These are phyloP conservation scores for Micronycteris hirsuta DNA, from an alignment of 2,113 vertebrate species.

Conservation along the genomic window DNA sequence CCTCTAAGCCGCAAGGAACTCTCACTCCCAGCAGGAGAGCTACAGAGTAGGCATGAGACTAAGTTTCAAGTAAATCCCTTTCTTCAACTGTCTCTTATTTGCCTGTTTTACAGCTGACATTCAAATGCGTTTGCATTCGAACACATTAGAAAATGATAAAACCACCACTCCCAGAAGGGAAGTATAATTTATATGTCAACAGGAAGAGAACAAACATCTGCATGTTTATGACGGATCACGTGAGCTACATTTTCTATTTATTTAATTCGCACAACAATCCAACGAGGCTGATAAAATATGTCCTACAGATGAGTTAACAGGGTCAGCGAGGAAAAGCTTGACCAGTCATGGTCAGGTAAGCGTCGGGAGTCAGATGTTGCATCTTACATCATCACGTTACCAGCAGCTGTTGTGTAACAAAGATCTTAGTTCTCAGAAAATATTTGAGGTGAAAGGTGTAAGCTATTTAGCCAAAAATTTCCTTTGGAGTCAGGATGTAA, in stretches of 20 bases:
- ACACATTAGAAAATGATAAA: background rate
- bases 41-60: background rate
- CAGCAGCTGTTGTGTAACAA: background rate
- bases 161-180: background rate
- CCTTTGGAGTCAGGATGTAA: background rate
- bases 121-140: background rate
- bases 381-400: background rate
- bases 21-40: background rate
- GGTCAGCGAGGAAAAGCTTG: background rate
- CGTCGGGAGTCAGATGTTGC: background rate
- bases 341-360: background rate
- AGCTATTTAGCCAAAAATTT: background rate
- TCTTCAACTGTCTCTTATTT: background rate
- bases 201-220: background rate
- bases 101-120: background rate
- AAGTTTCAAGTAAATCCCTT: background rate
- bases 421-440: background rate
- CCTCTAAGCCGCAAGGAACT: background rate
- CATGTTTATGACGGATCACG: background rate
- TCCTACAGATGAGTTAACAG: background rate
- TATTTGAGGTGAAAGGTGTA: background rate
- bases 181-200: background rate
- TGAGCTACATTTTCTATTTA: background rate
- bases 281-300: background rate
- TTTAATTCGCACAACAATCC: background rate